Evolutionary conservation across 2,888 invertebrate species (phyloP).

Genomic region (Drosophila meridiana): DNA sequence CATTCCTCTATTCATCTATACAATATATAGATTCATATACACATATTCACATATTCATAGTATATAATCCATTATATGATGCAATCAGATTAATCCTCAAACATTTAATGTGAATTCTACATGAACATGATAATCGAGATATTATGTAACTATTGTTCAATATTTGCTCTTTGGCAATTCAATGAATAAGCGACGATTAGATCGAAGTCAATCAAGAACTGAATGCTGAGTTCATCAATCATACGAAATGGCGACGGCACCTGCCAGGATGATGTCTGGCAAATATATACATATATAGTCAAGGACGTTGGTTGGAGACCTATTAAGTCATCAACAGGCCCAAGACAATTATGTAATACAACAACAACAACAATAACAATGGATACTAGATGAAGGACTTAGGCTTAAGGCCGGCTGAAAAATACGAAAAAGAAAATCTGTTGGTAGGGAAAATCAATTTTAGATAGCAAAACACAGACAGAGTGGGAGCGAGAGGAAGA

Average conservation of each 20-base stretch:
- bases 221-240: constrained; percentile 38
- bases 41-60: not conserved
- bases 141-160: not conserved
- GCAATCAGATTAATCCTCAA: not conserved
- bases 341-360: constrained; percentile 56
- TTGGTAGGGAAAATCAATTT: constrained; percentile 55
- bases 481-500: not conserved
- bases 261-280: constrained; percentile 5
- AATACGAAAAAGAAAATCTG: constrained; percentile 23
- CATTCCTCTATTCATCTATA: no score
- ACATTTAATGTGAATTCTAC: not conserved
- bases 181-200: constrained; percentile 18
- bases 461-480: not conserved
- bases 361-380: constrained; percentile 1
- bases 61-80: not conserved
- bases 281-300: constrained; percentile 18
- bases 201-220: constrained; percentile 34
- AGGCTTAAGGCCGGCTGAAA: constrained; percentile 11
- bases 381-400: constrained; percentile 13
- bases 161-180: not conserved
- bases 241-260: constrained; percentile 27
- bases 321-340: constrained; percentile 67
- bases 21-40: not conserved
- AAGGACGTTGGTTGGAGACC: constrained; percentile 50
- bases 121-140: not conserved